These are phyloP conservation scores for Iguana delicatissima DNA, from an alignment of 2,797 vertebrate genomes.

Conservation along the genomic window DNA sequence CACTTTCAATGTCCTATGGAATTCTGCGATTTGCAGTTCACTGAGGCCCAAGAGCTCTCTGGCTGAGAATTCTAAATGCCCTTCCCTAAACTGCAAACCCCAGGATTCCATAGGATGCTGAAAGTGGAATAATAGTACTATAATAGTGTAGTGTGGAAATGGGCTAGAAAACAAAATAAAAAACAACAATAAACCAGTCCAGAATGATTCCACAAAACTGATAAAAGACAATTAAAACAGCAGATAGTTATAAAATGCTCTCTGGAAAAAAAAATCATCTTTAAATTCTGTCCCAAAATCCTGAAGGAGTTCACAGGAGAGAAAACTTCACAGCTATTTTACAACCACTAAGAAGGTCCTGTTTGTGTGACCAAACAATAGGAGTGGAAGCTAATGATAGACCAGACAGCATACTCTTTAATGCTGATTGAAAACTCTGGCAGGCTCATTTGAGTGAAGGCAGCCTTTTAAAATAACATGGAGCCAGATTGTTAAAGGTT, in stretches of 20 bases:
- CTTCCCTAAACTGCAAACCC: no score
- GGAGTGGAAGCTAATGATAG: background rate
- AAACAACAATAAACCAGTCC: no score
- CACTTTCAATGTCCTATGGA: no score
- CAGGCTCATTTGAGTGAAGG: background rate
- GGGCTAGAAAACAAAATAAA: no score
- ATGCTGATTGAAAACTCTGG: background rate
- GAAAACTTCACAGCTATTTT: background rate
- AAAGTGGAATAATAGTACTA: no score
- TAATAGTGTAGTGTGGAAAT: no score
- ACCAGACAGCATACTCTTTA: background rate
- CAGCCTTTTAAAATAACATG: background rate
- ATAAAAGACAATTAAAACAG: no score
- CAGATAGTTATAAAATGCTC: background rate
- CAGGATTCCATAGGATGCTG: no score
- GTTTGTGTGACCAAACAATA: background rate
- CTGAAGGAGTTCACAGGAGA: background rate
- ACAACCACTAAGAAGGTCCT: background rate
- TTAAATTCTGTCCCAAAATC: background rate
- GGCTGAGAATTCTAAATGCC: no score
- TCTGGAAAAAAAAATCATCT: background rate
- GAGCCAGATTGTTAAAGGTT: background rate
- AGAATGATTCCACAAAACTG: no score
- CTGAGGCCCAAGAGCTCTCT: no score
- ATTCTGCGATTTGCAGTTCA: no score